Percentiles rank a stretch among this genome's conserved stretches.
These are phyloP conservation scores for Megalonaias nervosa DNA, from an alignment of 1,140 invertebrate species.

Conservation along the genomic window DNA sequence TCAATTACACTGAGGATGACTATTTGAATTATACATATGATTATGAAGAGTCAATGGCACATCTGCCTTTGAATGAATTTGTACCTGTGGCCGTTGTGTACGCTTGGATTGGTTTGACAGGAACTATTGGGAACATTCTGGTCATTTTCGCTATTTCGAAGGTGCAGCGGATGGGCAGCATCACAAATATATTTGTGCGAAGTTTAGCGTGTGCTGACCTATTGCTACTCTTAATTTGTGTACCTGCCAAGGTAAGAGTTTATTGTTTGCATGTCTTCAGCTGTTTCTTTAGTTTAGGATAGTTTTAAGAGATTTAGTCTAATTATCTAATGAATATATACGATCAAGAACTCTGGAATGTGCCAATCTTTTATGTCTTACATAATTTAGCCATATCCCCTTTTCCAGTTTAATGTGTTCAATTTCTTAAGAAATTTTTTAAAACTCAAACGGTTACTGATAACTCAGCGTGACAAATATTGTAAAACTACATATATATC, in stretches of 20 bases:
- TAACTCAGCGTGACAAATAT: too few species aligned
- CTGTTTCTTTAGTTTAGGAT: too few species aligned
- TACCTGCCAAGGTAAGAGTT: conserved; percentile 74
- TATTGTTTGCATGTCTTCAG: not conserved
- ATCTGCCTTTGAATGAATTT: conserved; percentile 75
- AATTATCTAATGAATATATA: not conserved
- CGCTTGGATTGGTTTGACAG: conserved; percentile 72
- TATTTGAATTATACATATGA: conserved; percentile 40
- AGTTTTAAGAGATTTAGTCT: not conserved
- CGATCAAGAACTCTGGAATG: not conserved
- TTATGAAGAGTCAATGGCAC: conserved; percentile 15
- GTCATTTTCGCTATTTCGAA: conserved; percentile 39
- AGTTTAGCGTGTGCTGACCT: conserved; percentile 83
- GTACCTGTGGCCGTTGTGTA: conserved; percentile 77
- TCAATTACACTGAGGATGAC: conserved; percentile 1
- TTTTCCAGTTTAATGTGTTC: too few species aligned
- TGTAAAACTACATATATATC: too few species aligned
- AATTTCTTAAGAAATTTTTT: too few species aligned
- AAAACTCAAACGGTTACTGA: too few species aligned
- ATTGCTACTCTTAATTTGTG: conserved; percentile 81
- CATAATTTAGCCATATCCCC: too few species aligned
- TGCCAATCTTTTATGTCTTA: too few species aligned
- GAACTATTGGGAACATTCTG: conserved; percentile 39
- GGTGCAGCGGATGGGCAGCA: conserved; percentile 43
- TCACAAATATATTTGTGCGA: conserved; percentile 77